Evolutionary conservation across 1,140 invertebrate species (phyloP).

Genomic region (Bemisia tabaci): DNA sequence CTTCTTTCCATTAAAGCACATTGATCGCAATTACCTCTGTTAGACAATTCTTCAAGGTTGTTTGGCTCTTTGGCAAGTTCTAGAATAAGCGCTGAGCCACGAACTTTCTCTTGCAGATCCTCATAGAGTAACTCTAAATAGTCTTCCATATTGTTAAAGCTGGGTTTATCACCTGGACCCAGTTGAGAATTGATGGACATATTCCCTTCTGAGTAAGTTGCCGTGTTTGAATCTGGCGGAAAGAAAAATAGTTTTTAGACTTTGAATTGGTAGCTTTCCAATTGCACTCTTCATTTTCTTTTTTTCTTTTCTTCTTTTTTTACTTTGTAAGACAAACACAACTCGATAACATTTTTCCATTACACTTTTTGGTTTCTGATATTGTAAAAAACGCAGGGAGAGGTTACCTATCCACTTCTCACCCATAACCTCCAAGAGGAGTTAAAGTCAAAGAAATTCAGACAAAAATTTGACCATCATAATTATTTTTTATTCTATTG

Average conservation of each 20-base stretch:
- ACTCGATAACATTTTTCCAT: too few species aligned
- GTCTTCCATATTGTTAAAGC: constrained; percentile 72
- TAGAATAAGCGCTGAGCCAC: constrained; percentile 80
- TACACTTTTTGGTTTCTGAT: too few species aligned
- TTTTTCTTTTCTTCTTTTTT: constrained; percentile 12
- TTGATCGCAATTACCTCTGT: too few species aligned
- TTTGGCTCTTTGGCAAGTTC: constrained; percentile 83
- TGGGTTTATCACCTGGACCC: constrained; percentile 36
- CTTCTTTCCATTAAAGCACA: too few species aligned
- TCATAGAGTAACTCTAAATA: constrained; percentile 97
- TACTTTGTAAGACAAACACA: too few species aligned
- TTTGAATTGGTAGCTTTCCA: constrained; percentile 1
- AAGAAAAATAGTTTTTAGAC: constrained; percentile 5
- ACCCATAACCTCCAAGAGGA: too few species aligned
- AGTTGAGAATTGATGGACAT: constrained; percentile 6
- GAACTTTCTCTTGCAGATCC: constrained; percentile 82
- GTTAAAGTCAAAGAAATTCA: too few species aligned
- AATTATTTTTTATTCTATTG: too few species aligned
- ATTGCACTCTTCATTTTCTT: constrained; percentile 7
- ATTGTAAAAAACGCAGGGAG: too few species aligned
- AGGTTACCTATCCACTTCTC: too few species aligned
- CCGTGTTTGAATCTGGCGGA: neutral
- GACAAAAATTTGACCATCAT: too few species aligned
- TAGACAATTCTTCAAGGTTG: constrained; percentile 82
- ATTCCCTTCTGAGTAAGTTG: constrained; percentile 4